Base-by-base conservation (phyloP, 2,113 vertebrate genomes). In the Galeopterus variegatus region DNA sequence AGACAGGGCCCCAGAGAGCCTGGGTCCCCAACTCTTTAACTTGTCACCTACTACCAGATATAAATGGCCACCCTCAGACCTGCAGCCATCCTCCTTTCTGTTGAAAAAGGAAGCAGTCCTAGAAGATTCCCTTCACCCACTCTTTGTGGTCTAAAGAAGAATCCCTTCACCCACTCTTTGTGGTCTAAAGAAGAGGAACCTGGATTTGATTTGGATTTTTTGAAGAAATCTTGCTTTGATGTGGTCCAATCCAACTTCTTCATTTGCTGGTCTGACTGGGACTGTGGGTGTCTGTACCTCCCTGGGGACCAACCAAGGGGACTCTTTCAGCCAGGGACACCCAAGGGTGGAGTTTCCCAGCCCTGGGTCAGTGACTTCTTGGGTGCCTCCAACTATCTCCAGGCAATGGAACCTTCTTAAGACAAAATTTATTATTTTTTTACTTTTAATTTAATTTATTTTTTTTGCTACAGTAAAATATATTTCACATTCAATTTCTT, bases 181-280 rank as follows among this genome's bases (percentile, higher is more conserved):
- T 77, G 94, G 70, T 58, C 58, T 50, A 52, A 90, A 93, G 96
- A 97, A 98, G 97, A 92, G 97, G 97, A 98, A 97, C 94, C 64
- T 90, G 94, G 65, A 84, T 94, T 60, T 80, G 92, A 97, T 97
- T 97, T 93, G 97, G 97, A 97, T 26, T 97, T 98, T 98, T 97
- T 96, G 56, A 95, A 97, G 96, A 97, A 97, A 93, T 96, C 92
- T 96, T 92, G 83, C 95, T 96, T 97, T 97, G 76, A 94, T 97
- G 95, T 97, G 92, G 96, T 87, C 62, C 24, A 56, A 5, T 81
- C n/a, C 56, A 85, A 92, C 92, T 95, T 97, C 96, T 97, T 96
- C 90, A 97, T 97, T 96, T 96, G 70, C 90, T 73, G 56, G 54
- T 65, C 33, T 41, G 50, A 90, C 56, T 70, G 60, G n/a, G 69